Percentiles rank a stretch among this genome's conserved stretches.
phyloP scores from a whole-genome alignment of 2,888 invertebrate genomes.

The Stictocephala bisonia region DNA sequence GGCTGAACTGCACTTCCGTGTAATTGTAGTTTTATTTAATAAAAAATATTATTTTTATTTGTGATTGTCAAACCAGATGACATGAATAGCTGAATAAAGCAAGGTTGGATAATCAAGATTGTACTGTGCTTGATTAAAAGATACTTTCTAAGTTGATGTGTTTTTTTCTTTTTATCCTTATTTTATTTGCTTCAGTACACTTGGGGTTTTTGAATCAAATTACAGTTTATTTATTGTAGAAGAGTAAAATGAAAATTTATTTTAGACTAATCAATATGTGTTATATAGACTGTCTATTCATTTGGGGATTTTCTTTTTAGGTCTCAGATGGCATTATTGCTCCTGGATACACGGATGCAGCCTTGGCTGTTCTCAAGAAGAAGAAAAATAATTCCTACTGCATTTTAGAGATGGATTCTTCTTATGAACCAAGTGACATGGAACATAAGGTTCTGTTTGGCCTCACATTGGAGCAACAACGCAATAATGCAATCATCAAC shows the following conservation, averaged over 20 bases:
- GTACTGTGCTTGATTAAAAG: too few species aligned
- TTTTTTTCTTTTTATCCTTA: too few species aligned
- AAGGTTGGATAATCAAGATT: too few species aligned
- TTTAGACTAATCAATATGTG: neutral
- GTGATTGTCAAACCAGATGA: too few species aligned
- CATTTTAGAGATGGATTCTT: slow-evolving; percentile 89
- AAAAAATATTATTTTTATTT: too few species aligned
- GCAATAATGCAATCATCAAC: slow-evolving; percentile 90
- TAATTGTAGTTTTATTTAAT: too few species aligned
- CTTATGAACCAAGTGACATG: slow-evolving; percentile 81
- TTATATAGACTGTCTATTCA: neutral
- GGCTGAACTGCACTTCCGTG: too few species aligned
- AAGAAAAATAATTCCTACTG: slow-evolving; percentile 96
- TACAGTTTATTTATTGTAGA: too few species aligned
- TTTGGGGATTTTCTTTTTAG: slow-evolving; percentile 65
- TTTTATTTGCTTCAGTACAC: too few species aligned
- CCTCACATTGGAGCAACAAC: slow-evolving; percentile 84
- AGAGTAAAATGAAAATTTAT: slow-evolving; percentile 7
- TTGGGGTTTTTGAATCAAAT: too few species aligned
- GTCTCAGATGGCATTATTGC: slow-evolving; percentile 99
- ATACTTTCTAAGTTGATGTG: too few species aligned
- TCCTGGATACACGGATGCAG: slow-evolving; percentile 87
- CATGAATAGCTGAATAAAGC: too few species aligned
- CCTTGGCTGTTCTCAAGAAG: slow-evolving; percentile 87
- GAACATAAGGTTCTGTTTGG: slow-evolving; percentile 90